Percentiles rank a stretch among this genome's conserved stretches.
These are phyloP conservation scores for Phania funesta DNA, from an alignment of 2,888 invertebrate species.

Conservation along the genomic window DNA sequence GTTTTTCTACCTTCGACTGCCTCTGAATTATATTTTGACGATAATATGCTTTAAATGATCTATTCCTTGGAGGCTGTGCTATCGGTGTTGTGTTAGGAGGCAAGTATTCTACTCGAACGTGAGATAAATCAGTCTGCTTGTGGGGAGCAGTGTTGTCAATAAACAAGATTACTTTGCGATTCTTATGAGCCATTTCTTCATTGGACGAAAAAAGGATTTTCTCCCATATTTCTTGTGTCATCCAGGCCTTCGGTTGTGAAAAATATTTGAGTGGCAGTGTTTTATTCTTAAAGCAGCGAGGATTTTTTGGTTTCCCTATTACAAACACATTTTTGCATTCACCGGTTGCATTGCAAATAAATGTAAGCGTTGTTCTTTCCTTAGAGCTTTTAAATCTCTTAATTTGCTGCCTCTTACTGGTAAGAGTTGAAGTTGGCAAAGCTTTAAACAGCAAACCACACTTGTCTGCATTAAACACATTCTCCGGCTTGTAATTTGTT, in stretches of 20 bases:
- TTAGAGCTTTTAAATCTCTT: no score
- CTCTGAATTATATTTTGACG: constrained; percentile 27
- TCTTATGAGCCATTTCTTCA: not conserved
- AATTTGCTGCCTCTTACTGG: not conserved
- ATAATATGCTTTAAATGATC: constrained; percentile 36
- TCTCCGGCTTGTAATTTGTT: constrained; percentile 8
- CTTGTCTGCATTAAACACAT: constrained; percentile 13
- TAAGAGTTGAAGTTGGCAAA: constrained; percentile 16
- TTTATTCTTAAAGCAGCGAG: not conserved
- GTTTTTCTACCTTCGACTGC: not conserved
- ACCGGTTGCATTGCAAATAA: no score
- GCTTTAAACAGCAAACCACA: constrained; percentile 18
- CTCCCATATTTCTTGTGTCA: constrained; percentile 9
- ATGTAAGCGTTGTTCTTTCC: no score
- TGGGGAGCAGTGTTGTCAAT: not conserved
- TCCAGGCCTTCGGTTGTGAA: constrained; percentile 48
- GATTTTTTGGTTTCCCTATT: no score
- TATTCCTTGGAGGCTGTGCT: constrained; percentile 29
- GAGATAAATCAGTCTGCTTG: not conserved
- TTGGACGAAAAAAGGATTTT: no score
- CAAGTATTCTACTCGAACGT: constrained; percentile 6
- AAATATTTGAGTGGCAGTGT: constrained; percentile 44
- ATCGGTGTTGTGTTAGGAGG: constrained; percentile 19
- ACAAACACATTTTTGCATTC: not conserved
- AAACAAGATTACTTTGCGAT: constrained; percentile 10